These are phyloP conservation scores for Melopsittacus undulatus DNA, from an alignment of 2,797 vertebrate species.

Conservation along the genomic window DNA sequence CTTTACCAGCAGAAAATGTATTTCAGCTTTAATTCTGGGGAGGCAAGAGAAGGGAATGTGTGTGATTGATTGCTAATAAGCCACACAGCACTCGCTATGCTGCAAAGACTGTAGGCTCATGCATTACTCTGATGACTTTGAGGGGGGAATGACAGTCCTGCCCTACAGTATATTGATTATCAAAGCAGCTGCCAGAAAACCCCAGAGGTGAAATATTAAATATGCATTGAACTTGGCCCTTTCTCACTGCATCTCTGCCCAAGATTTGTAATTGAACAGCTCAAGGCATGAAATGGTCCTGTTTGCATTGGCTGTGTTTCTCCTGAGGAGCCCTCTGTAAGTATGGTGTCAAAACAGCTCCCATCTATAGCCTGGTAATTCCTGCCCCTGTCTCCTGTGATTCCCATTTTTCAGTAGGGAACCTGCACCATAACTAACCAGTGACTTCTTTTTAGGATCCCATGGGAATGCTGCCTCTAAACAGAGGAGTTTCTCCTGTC, in stretches of 20 bases:
- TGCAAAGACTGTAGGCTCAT: not conserved
- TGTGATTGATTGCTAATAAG: not conserved
- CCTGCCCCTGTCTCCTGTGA: not conserved
- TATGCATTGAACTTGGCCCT: not conserved
- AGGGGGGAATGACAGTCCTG: not conserved
- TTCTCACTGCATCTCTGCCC: not conserved
- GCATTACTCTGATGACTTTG: not conserved
- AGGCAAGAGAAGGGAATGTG: not conserved
- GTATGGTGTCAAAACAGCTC: not conserved
- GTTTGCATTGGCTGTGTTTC: not conserved
- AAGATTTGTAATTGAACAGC: not conserved
- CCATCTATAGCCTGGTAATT: not conserved
- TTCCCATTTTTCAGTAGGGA: not conserved
- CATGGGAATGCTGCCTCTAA: not conserved
- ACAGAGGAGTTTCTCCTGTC: not conserved
- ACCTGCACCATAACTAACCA: not conserved
- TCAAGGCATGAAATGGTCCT: not conserved
- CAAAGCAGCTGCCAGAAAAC: not conserved
- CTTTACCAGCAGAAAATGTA: not conserved
- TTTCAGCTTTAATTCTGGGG: not conserved
- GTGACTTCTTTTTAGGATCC: not conserved
- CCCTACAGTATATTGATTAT: not conserved
- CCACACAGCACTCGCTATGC: accelerated
- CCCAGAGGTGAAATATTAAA: not conserved
- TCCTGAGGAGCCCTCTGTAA: not conserved